These are phyloP conservation scores for Halisarca cf. caerulea DNA, from an alignment of 37 sponge, comb jelly and placozoan species.

Conservation along the genomic window DNA sequence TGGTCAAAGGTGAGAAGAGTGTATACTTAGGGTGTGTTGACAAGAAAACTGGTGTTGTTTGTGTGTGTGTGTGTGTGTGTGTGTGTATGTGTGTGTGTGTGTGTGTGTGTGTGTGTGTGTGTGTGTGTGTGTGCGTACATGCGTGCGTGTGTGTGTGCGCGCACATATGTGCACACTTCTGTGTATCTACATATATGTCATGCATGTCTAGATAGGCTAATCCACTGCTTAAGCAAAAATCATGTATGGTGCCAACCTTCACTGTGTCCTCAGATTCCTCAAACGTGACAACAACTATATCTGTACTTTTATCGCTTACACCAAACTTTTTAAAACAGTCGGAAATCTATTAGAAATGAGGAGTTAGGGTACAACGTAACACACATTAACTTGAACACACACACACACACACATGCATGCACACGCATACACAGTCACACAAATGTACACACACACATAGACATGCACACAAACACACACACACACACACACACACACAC, in stretches of 20 bases:
- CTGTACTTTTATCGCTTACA: background rate
- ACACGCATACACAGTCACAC: background rate
- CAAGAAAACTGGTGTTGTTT: background rate
- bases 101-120: constrained; percentile 25
- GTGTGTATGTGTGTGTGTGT: constrained; percentile 22
- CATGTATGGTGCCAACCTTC: background rate
- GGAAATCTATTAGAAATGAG: background rate
- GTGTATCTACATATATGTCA: background rate
- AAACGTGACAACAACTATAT: constrained; percentile 2
- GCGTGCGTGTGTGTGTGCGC: background rate
- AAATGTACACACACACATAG: too few species aligned
- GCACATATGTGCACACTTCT: background rate
- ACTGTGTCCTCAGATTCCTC: background rate
- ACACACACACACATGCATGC: background rate
- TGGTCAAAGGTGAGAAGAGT: background rate
- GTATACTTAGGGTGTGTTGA: background rate
- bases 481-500: background rate
- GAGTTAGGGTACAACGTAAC: background rate
- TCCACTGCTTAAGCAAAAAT: too few species aligned
- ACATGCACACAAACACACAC: too few species aligned
- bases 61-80: constrained; percentile 25
- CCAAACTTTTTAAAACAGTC: constrained; percentile 12
- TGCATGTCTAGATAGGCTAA: too few species aligned
- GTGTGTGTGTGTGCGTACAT: background rate
- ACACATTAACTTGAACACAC: background rate